Evolutionary conservation across 2,113 vertebrate genomes (phyloP), one percentile per base, ranked within the genome.

Genomic region (Puntigrus tetrazona): DNA sequence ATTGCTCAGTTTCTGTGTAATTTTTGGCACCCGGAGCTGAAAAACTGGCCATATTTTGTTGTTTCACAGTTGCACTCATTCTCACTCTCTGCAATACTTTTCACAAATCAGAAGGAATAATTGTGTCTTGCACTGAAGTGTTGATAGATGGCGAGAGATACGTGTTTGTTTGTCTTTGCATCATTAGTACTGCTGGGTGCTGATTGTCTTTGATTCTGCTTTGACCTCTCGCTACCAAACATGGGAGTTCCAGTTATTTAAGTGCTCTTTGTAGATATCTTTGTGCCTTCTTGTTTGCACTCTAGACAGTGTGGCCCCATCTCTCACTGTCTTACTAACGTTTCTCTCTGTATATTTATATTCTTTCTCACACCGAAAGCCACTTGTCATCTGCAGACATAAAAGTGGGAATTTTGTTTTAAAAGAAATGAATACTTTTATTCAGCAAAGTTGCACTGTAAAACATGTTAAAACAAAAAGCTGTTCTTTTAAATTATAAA

Each of bases 91-190:
- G 16, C 27, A 50, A 20, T 52, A 3, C 61, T n/a, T 22, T 59
- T 29, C 38, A 74, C 55, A 22, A 88, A 80, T 87, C 87, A 86
- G 73, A 78, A 27, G 11, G 25, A 57, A 55, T 78, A 85, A 85
- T 57, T 73, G 67, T 18, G 63, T 36, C 57, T 14, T 50, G 25
- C 72, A 36, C 27, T 69, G 70, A 29, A 34, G 5, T 63, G 41
- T 31, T 69, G 57, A 69, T 20, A 27, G 36, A 52, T 36, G 45
- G 34, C 1, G 52, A 11, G n/a, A 61, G 78, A 61, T 59, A 31
- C 69, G 59, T 43, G 74, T 84, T 43, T 43, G 45, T 52, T 47
- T 77, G 22, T 29, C 72, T 86, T 67, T 79, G 27, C 52, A 63
- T 29, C n/a, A 41, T 41, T 63, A 41, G 22, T 45, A 43, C n/a